Evolutionary conservation across 2,888 invertebrate species (phyloP).

Genomic region (Neoascia interrupta): DNA sequence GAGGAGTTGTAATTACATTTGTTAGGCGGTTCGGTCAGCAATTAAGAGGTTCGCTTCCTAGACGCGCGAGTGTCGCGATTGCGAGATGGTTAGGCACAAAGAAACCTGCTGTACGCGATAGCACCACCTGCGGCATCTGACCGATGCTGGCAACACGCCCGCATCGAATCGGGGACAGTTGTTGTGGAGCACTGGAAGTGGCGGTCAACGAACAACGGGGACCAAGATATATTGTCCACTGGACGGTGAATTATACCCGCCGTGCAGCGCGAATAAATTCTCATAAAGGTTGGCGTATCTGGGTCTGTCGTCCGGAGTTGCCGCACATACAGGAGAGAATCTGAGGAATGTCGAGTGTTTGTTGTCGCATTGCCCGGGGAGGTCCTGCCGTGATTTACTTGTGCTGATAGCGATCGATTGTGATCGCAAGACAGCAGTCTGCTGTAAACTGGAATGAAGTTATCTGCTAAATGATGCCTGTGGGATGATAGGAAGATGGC

Average conservation of each 20-base stretch:
- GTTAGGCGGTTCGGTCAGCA: slow-evolving; percentile 42
- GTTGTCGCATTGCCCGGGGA: slow-evolving; percentile 21
- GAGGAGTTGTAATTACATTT: slow-evolving; percentile 60
- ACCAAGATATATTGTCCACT: slow-evolving; percentile 54
- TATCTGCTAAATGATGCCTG: too few relatives aligned
- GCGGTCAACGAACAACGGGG: slow-evolving; percentile 61
- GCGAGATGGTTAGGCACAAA: neutral
- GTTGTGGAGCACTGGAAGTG: slow-evolving; percentile 57
- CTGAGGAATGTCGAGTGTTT: slow-evolving; percentile 32
- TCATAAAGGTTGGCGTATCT: slow-evolving; percentile 62
- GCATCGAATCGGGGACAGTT: slow-evolving; percentile 26
- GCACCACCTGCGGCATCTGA: slow-evolving; percentile 45
- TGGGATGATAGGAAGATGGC: too few relatives aligned
- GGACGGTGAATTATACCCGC: slow-evolving; percentile 55
- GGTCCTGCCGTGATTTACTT: slow-evolving; percentile 56
- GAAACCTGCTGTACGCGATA: slow-evolving; percentile 39
- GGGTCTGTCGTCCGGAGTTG: slow-evolving; percentile 3
- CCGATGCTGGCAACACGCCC: slow-evolving; percentile 45
- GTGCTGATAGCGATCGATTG: slow-evolving; percentile 50
- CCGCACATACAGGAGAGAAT: neutral
- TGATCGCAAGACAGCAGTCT: slow-evolving; percentile 58
- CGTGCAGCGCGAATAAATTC: slow-evolving; percentile 57
- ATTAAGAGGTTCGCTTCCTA: slow-evolving; percentile 61
- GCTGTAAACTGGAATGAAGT: too few relatives aligned
- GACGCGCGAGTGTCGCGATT: slow-evolving; percentile 16